Base-by-base conservation (phyloP, 2,888 invertebrate species). In the Hirudinaria manillensis region DNA sequence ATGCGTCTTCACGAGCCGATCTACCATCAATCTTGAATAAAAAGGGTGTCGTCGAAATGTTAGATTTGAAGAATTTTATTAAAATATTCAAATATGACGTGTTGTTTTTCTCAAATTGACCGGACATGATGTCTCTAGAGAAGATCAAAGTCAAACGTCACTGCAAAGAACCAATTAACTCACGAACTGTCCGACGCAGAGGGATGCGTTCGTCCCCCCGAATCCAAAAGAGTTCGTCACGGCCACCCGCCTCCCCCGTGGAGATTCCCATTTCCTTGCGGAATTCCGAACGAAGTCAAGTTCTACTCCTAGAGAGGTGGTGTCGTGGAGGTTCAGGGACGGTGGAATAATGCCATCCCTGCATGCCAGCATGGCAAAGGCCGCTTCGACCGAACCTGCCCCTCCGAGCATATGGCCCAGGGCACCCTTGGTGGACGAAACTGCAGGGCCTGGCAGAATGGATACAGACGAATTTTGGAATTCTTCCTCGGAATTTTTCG, bases 191-290 rank as follows among this genome's bases (percentile, higher is more conserved):
- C 73, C 67, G 19, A 85, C 77, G 79, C 84, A 85, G 16, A 85
- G 74, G 76, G 91, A 90, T 34, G 95, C 94, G 89, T 99, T 99
- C 3, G 97, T 98, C 66, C 98, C 98, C 75, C 99, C 98, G 88
- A 99, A 99, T 6, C 98, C 99, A 88, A 99, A 98, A 0, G 98
- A 95, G 87, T 99, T 99, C 85, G 94, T 95, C 72, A 99, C 85
- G 24, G 94, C 95, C 81, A 94, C 87, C 82, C 86, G 78, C 36
- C 51, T 66, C 13, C 19, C n/a, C 79, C 83, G 74, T 81, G 83
- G 65, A 80, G n/a, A 53, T 29, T 85, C 82, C 93, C 93, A 93
- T 78, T 78, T 74, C 34, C 87, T 87, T 76, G 87, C 84, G 56
- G 82, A 81, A 79, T 89, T 88, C 6, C 89, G 87, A 3, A 93